Percentiles rank a stretch among this genome's conserved stretches.
phyloP scores from a whole-genome alignment of 1,140 invertebrate genomes.

The Drosophila mayri region DNA sequence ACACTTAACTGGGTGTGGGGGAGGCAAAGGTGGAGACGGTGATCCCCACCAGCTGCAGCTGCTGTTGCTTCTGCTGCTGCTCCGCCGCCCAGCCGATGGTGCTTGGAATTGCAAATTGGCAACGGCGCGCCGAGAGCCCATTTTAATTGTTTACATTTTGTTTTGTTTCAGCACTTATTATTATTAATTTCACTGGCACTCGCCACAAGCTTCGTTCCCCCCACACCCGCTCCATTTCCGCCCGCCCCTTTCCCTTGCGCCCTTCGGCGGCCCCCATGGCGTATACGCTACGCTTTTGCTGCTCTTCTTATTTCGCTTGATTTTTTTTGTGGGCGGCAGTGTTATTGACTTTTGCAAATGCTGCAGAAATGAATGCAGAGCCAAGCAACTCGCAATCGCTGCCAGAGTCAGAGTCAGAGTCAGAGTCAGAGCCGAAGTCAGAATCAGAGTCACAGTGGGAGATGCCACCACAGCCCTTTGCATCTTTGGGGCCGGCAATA shows the following conservation, averaged over 20 bases:
- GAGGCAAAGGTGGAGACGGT: not conserved
- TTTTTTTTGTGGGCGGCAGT: slow-evolving; percentile 69
- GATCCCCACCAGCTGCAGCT: slow-evolving; percentile 27
- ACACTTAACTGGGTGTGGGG: slow-evolving; percentile 40
- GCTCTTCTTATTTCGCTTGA: not conserved
- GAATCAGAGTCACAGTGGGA: slow-evolving; percentile 56
- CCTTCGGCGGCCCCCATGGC: slow-evolving; percentile 9
- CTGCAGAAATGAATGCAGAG: slow-evolving; percentile 71
- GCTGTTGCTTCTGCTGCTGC: slow-evolving; percentile 21
- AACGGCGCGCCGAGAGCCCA: slow-evolving; percentile 72
- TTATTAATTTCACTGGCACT: slow-evolving; percentile 76
- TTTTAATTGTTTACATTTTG: slow-evolving; percentile 83
- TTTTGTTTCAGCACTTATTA: slow-evolving; percentile 82
- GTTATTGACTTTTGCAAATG: slow-evolving; percentile 79
- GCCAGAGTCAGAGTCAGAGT: too few relatives aligned
- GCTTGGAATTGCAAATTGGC: slow-evolving; percentile 80
- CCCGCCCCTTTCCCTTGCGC: not conserved
- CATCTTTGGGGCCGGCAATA: slow-evolving; percentile 48
- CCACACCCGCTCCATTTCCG: slow-evolving; percentile 13
- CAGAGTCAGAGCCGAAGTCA: slow-evolving; percentile 2
- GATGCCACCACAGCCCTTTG: slow-evolving; percentile 53
- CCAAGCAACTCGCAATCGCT: slow-evolving; percentile 46
- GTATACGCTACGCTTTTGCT: slow-evolving; percentile 11
- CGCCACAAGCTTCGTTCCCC: slow-evolving; percentile 18
- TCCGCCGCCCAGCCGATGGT: slow-evolving; percentile 42